Conservation (phyloP, 2,113 vertebrate genomes). For the Indri indri region DNA sequence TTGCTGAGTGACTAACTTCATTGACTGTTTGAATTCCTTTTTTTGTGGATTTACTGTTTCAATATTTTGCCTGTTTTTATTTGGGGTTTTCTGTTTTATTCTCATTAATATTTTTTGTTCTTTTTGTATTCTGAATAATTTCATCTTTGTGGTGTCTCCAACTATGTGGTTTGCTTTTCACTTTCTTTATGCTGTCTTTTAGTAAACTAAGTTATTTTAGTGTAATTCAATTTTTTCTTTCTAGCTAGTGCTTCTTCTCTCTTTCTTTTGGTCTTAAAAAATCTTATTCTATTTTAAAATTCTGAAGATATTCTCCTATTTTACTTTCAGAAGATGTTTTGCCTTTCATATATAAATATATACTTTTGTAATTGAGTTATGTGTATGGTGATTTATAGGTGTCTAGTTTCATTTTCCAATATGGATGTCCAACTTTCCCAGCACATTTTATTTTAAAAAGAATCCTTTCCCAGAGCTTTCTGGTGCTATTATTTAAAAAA, state of each 20-base stretch:
- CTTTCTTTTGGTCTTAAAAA: background rate
- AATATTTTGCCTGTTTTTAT: background rate
- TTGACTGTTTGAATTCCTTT: background rate
- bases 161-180: background rate
- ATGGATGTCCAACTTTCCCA: background rate
- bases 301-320: background rate
- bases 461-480: background rate
- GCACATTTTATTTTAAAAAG: background rate
- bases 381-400: background rate
- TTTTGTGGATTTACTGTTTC: background rate
- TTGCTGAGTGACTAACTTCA: background rate
- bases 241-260: background rate
- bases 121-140: background rate
- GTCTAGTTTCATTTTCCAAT: background rate
- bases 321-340: background rate
- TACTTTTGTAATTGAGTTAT: background rate
- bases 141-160: background rate
- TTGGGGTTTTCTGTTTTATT: background rate
- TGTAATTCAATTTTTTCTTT: background rate
- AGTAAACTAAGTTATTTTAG: background rate
- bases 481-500: no score
- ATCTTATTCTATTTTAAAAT: background rate
- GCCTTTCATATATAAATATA: background rate
- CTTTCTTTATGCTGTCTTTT: background rate
- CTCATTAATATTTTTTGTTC: background rate